Evolutionary conservation across 2,113 vertebrate species (phyloP), one percentile per base, ranked within the genome.

Genomic region (Serilophus lunatus): DNA sequence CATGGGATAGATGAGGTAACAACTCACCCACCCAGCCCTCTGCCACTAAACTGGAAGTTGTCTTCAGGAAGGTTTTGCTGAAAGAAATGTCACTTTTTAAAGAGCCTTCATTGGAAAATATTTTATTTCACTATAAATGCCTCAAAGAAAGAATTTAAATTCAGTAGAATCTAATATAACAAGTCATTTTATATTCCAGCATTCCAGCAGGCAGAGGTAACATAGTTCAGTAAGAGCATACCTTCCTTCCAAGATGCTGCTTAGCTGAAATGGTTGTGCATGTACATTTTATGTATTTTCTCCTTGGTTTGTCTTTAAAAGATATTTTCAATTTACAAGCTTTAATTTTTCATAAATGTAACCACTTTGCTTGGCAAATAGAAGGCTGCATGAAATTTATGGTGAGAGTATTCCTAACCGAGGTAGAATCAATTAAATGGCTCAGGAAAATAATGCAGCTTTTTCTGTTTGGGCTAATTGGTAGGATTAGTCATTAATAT

Each of bases 271-370:
- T 13, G 38, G 19, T n/a, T 72, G 79, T 70, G 66, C 80, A 80
- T 36, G 78, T 81, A 86, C 80, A 25, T 86, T 85, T 75, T n/a
- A 68, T 45, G 17, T 60, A 60, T 91, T 88, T 93, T 88, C 49
- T 45, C 69, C 71, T 78, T 2, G 9, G 15, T 66, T 93, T 63
- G 56, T 83, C 44, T 93, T 88, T 47, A 81, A 63, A 83, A 93
- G 24, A 50, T 26, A 63, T 47, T 83, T 93, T 88, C 83, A 86
- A 81, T 92, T 93, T 92, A 56, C 36, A 83, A 68, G 77, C 72
- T 91, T 92, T 83, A 95, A 70, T 94, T 93, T 96, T 95, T 95
- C 68, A 90, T 86, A 93, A 95, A 86, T 70, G 64, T 57, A 94
- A 83, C 68, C 31, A n/a, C 69, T 90, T 15, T 72, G 7, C 49